Evolutionary conservation across 1,140 invertebrate genomes (phyloP).

Genomic region (Schlechtendalia chinensis): DNA sequence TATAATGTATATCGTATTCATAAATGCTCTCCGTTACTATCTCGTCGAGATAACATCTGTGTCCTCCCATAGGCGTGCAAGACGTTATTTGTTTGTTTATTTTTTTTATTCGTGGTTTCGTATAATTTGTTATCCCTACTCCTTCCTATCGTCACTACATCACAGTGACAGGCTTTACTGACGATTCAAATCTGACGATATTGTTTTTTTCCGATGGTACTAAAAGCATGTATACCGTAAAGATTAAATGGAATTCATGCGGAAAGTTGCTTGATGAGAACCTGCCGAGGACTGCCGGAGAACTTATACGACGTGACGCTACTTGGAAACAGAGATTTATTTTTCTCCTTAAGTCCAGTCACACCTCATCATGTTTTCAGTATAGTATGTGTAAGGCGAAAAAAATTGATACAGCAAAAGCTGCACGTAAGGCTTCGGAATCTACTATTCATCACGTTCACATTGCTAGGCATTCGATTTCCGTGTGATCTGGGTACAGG

Average conservation of each 20-base stretch:
- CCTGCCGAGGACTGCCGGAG: background rate
- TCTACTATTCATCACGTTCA: constrained; percentile 11
- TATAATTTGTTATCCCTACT: too few relatives aligned
- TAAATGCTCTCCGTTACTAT: too few relatives aligned
- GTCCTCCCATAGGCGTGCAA: too few relatives aligned
- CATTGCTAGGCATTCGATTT: constrained; percentile 6
- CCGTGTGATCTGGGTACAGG: background rate
- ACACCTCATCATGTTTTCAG: background rate
- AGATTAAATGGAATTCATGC: constrained; percentile 22
- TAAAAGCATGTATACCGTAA: background rate
- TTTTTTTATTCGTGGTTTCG: too few relatives aligned
- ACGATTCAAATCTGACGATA: too few relatives aligned
- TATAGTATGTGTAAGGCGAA: background rate
- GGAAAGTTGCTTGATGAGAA: constrained; percentile 14
- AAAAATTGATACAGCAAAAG: background rate
- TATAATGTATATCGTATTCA: too few relatives aligned
- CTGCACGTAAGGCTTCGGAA: background rate
- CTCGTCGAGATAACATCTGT: too few relatives aligned
- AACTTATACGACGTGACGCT: constrained; percentile 34
- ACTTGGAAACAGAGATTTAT: constrained; percentile 40
- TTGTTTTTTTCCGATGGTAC: background rate
- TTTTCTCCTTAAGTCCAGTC: too few relatives aligned
- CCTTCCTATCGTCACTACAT: too few relatives aligned
- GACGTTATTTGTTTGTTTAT: too few relatives aligned
- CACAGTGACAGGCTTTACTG: too few relatives aligned